Base-by-base conservation (phyloP, 2,888 invertebrate species). In the Drosophila atroscutellata region DNA sequence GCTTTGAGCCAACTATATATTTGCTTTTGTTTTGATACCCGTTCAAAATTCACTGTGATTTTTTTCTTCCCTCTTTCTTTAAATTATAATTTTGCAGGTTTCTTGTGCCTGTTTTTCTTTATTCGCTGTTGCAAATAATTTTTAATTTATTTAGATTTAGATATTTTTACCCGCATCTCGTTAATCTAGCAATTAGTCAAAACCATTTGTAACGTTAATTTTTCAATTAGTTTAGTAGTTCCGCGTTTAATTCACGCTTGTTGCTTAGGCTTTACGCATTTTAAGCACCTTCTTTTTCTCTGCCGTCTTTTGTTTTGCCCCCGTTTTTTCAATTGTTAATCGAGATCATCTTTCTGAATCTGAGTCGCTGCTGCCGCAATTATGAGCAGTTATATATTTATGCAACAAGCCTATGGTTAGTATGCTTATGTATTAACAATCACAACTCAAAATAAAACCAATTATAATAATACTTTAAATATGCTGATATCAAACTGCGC, bases 361-460 rank as follows among this genome's bases (percentile, higher is more conserved):
- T 81, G 74, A 75, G 69, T 88, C 72, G 74, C 90, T 88, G 92
- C 92, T 92, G 92, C 91, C 92, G 92, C 92, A 91, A 92, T 83
- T 76, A 93, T 93, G 92, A 93, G 89, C 84, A 91, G 90, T 67
- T 93, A 92, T 82, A 90, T 91, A 90, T 91, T 80, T 77, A 80
- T 91, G 90, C 87, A 88, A 68, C 90, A 91, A 82, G 87, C 91
- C 76, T 93, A 92, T 86, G 93, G 93, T 93, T 92, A 92, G 93
- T 93, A 92, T 86, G 66, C 20, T 39, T n/a, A n/a, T n/a, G n/a
- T n/a, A n/a, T n/a, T n/a, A n/a, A n/a, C n/a, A n/a, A 18, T 50
- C 9, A 28, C 26, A 2, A n/a, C 26, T 28, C 2, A 7, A 30
- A 28, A n/a, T n/a, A 28, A 32, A 32, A 11, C 32, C 32, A 32